Base-by-base conservation (phyloP, 2,113 vertebrate genomes). In the Alosa alosa region DNA sequence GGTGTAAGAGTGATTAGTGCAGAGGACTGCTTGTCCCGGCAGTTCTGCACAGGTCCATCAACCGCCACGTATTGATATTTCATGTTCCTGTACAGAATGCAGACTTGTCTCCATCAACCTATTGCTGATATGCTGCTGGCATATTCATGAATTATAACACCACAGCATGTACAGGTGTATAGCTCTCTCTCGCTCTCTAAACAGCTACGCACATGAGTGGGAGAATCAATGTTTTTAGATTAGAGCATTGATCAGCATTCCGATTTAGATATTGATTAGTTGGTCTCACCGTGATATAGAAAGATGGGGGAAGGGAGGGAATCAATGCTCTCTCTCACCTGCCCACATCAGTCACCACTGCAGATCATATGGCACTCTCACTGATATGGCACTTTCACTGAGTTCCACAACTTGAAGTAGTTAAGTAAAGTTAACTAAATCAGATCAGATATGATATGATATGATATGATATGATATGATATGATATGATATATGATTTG, bases 231-330 rank as follows among this genome's bases (percentile, higher is more conserved):
- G 31, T 41, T 78, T 78, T 78, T 15, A 78, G 72, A 36, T 78
- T 31, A 78, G 72, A 17, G 36, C 72, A 90, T 89, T 49, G 86
- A 64, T 86, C 81, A 87, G 68, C 86, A 55, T 87, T 83, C 78
- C 83, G 83, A 83, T 87, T 88, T 88, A 83, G 87, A 83, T 84
- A 88, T 86, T 84, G 87, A 88, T 87, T 82, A 86, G 87, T 75
- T 88, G 45, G 36, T 49, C 83, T n/a, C 20, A 75, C 81, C 81
- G 13, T 78, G 72, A 78, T 78, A 39, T 39, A 78, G 72, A 49
- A 36, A 45, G 81, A 41, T 50, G 82, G 82, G 87, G 85, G 86
- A 86, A 84, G 75, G 64, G 20, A 72, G 3, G 4, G 46, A 49
- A n/a, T 85, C n/a, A 57, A 81, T 45, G 31, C 41, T 11, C 13